Evolutionary conservation across 2,888 invertebrate species (phyloP).

Genomic region (Orthosia incerta): DNA sequence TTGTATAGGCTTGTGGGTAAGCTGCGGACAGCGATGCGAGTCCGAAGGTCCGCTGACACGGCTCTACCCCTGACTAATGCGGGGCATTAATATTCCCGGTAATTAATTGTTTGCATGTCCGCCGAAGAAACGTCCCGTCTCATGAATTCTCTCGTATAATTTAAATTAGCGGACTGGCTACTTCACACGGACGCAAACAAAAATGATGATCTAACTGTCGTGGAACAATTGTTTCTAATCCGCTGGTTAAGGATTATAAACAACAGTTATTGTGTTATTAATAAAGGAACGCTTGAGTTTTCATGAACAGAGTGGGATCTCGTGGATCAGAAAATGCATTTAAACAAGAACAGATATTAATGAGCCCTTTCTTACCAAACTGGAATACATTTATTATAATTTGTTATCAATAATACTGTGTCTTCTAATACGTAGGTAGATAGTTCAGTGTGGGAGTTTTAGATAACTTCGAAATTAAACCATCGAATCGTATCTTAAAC

Average conservation of each 20-base stretch:
- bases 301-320: conserved; percentile 20
- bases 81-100: conserved; percentile 89
- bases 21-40: conserved; percentile 72
- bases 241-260: conserved; percentile 19
- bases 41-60: conserved; percentile 83
- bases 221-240: conserved; percentile 49
- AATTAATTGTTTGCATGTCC: conserved; percentile 91
- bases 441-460: neutral
- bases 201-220: conserved; percentile 57
- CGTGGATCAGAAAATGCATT: conserved; percentile 16
- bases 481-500: neutral
- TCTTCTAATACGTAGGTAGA: neutral
- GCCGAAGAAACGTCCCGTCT: conserved; percentile 85
- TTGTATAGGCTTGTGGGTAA: conserved; percentile 59
- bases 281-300: conserved; percentile 21
- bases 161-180: conserved; percentile 80
- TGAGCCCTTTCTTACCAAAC: neutral
- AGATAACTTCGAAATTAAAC: neutral
- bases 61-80: conserved; percentile 87
- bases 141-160: conserved; percentile 82
- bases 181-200: conserved; percentile 64
- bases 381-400: neutral
- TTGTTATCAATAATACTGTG: neutral
- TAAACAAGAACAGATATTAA: conserved; percentile 18
- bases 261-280: conserved; percentile 31